Evolutionary conservation across 2,888 invertebrate species (phyloP), one percentile per base, ranked within the genome.

Genomic region (Strigamia crassipes): DNA sequence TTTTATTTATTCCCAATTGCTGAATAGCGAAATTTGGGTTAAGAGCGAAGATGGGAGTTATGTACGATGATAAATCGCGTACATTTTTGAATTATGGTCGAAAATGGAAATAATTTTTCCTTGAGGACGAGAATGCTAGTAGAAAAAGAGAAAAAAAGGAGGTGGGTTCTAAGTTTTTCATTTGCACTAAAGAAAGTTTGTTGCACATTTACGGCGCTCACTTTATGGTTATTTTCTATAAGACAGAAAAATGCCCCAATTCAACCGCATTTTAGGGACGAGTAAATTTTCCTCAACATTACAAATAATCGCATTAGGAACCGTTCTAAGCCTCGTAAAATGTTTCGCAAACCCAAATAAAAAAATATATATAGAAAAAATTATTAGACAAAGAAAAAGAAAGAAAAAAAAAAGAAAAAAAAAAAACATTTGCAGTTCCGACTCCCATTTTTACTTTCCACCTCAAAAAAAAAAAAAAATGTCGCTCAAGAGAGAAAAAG

Each of bases 1-100:
- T 56, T 56, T 56, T 56, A 56, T 56, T 56, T 56, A 56, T 56
- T 56, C 56, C 56, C 56, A 56, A 56, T 56, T 56, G 56, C 56
- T 56, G 18, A 56, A 56, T 56, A 21, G 3, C 18, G 18, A 56
- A 56, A 56, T 4, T 56, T 56, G 15, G n/a, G 18, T 56, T 9
- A 9, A 56, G 18, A 56, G 56, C n/a, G 56, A 56, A 21, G 56
- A 21, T 21, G 56, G 18, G 56, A n/a, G 46, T n/a, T n/a, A n/a
- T n/a, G 46, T 6, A 15, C n/a, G 56, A 56, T 56, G 56, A 56
- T 56, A 56, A 56, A 18, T 56, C 4, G 56, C 18, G 18, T 18
- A 56, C n/a, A 56, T 56, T 56, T 56, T 18, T 56, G 56, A 56
- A 56, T 56, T 56, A 56, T 56, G 18, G 56, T 56, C 4, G 18